Base-by-base conservation (phyloP, 2,797 vertebrate genomes). In the Gouania willdenowi region DNA sequence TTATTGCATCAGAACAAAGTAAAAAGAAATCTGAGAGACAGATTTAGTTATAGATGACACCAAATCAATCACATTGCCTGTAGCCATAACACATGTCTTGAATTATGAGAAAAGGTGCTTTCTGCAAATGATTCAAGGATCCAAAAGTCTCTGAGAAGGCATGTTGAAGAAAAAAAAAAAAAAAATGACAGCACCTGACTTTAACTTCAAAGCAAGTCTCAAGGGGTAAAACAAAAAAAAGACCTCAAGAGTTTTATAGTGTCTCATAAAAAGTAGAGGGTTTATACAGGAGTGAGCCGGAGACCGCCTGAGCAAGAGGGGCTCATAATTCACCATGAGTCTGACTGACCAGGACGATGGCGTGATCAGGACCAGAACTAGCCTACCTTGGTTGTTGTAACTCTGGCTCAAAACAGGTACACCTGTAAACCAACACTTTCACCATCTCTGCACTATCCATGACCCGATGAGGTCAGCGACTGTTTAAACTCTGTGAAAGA, bases 201-300 rank as follows among this genome's bases (percentile, higher is more conserved):
- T 26, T 58, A 81, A 87, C 89, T 85, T 89, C 86, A 90, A 89
- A 89, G 87, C 50, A 29, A 32, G 66, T 81, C 76, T 55, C 61
- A 56, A 29, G 77, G 74, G 71, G 75, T 58, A 69, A 39, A 41
- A 45, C n/a, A n/a, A 62, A 74, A 44, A 30, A 60, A 81, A 81
- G 81, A 62, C 69, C 64, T 39, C 52, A 63, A 52, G 76, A 81
- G 82, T 86, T 89, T 88, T 87, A 89, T 78, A 82, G 84, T 73
- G 74, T 65, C 71, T 77, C 79, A 86, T 87, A 87, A 89, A 89
- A 85, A 81, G 61, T 71, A 51, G 56, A 66, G 56, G 81, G 84
- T 88, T 89, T 88, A 88, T 72, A 79, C 80, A 84, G 74, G 67
- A 81, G 77, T 79, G 75, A 87, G 87, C 82, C 72, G 45, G 60